A percentile compares a stretch with the other conserved stretches of the same genome.
Conservation (phyloP, 1,140 invertebrate genomes). For the Pinna nobilis region DNA sequence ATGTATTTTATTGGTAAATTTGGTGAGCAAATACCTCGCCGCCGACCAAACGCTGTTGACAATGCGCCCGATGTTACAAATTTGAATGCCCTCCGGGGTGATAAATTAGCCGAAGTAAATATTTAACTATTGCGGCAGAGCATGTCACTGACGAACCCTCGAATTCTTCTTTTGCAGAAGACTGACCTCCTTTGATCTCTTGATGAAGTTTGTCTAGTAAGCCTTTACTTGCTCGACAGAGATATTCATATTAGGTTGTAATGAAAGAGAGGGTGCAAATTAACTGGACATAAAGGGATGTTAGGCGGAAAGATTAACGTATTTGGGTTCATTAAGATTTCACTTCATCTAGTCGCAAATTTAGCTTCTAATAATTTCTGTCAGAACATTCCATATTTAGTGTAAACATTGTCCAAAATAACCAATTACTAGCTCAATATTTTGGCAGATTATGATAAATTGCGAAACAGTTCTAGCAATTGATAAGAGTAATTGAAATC, state of each 20-base stretch:
- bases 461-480: constrained; percentile 32
- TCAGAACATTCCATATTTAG: constrained; percentile 43
- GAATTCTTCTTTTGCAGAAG: constrained; percentile 44
- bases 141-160: constrained; percentile 37
- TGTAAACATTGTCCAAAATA: constrained; percentile 38
- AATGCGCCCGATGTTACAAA: constrained; percentile 35
- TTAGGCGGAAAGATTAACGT: constrained; percentile 29
- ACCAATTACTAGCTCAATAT: constrained; percentile 34
- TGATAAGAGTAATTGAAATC: constrained; percentile 40
- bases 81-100: constrained; percentile 41
- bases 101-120: constrained; percentile 39
- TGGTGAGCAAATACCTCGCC: constrained; percentile 29
- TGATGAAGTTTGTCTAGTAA: constrained; percentile 30
- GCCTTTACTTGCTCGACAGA: constrained; percentile 4
- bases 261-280: constrained; percentile 43
- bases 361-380: constrained; percentile 36
- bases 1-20: constrained; percentile 44
- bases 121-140: constrained; percentile 40
- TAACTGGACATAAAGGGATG: constrained; percentile 32
- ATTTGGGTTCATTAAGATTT: constrained; percentile 40
- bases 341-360: constrained; percentile 25
- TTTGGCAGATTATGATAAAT: constrained; percentile 47
- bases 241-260: constrained; percentile 35
- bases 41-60: constrained; percentile 33
- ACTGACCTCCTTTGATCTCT: constrained; percentile 29